Evolutionary conservation across 92 coral and sea anemone species (phyloP), one percentile per base, ranked within the genome.

Genomic region (Paragorgia papillata): DNA sequence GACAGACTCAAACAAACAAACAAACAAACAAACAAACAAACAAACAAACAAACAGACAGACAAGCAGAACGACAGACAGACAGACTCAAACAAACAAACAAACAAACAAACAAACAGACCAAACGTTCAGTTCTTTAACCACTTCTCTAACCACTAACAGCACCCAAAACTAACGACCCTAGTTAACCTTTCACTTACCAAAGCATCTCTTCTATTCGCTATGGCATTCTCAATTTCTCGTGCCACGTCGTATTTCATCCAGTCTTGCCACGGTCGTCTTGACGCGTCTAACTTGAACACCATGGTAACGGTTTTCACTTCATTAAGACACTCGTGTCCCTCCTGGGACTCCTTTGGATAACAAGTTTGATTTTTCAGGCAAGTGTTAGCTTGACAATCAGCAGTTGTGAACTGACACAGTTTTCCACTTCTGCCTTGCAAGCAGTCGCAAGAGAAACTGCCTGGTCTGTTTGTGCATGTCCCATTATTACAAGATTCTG

Each of bases 401-500:
- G 44, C 70, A 24, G 76, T 62, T 20, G 65, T 61, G 6, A 90
- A 53, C 56, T 90, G 80, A 69, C 97, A 90, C 9, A 73, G 74
- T 55, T 85, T 90, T 13, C 97, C 97, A n/a, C 86, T 85, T 33
- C 75, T 82, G 8, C 44, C 31, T 40, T 57, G 51, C 12, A 57
- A n/a, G 58, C 97, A 90, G 31, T 66, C 68, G 80, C 97, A 90
- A 18, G 82, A 73, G 81, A 74, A 90, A 18, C 86, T 87, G 7
- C 97, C 97, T 21, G 15, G 32, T 20, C 78, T 85, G 81, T 90
- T 87, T 8, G 15, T 25, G 46, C 97, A 90, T 0, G 85, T 59
- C 25, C 91, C 91, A 53, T 70, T 85, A 51, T 79, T 73, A 76
- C 96, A 90, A 20, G 96, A 82, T 31, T 73, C 96, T 90, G 67